These are phyloP conservation scores for Cossypha niveicapilla DNA, from an alignment of 2,797 vertebrate species.

Conservation along the genomic window DNA sequence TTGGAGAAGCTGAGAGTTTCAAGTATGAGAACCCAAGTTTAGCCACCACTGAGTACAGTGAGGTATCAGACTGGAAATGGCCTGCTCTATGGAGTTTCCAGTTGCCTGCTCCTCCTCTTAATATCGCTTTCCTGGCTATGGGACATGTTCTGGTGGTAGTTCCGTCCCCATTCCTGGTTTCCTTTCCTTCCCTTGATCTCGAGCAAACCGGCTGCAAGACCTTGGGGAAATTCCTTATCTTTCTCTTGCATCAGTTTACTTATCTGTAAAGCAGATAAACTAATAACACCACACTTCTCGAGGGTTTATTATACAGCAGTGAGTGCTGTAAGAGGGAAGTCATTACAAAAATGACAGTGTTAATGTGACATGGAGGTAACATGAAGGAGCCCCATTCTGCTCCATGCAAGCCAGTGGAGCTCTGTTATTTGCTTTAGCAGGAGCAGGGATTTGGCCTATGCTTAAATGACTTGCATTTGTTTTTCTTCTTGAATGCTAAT, in stretches of 20 bases:
- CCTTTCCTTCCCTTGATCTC: not conserved
- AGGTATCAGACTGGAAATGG: not conserved
- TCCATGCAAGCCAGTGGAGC: not conserved
- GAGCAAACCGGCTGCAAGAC: conserved; percentile 6
- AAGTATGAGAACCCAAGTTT: fast-evolving
- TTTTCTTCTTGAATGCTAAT: conserved; percentile 33
- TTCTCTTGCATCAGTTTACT: not conserved
- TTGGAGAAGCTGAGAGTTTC: not conserved
- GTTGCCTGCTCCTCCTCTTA: not conserved
- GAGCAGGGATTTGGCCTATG: conserved; percentile 1
- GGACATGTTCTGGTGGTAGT: not conserved
- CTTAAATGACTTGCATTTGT: conserved; percentile 29
- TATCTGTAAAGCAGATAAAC: conserved; percentile 23
- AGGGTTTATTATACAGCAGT: not conserved
- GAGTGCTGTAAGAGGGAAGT: not conserved
- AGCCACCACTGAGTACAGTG: not conserved
- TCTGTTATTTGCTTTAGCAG: not conserved
- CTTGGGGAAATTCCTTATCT: conserved; percentile 37
- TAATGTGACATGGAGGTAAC: not conserved
- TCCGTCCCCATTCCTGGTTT: not conserved
- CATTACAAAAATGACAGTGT: not conserved
- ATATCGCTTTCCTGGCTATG: not conserved
- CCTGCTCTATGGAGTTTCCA: not conserved
- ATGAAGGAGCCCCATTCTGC: not conserved
- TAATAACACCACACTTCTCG: not conserved